Conservation (phyloP, 2,888 invertebrate species). For the Rhingia campestris region DNA sequence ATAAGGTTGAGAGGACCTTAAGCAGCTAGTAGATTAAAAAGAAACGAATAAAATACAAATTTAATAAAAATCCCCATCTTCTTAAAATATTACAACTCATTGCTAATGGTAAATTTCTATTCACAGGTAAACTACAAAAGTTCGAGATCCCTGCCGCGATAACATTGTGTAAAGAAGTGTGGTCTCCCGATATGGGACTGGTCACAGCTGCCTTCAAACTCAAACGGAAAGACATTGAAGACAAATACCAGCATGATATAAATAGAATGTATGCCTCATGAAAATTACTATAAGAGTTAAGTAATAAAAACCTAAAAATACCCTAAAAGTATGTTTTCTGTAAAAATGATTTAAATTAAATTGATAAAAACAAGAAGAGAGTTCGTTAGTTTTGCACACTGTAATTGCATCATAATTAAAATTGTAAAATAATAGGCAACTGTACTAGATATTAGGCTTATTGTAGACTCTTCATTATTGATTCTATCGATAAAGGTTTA, state of each 20-base stretch:
- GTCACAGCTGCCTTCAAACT: conserved; percentile 99
- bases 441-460: too few relatives aligned
- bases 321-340: conserved; percentile 20
- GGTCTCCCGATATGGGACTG: conserved; percentile 98
- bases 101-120: not conserved
- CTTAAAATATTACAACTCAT: too few relatives aligned
- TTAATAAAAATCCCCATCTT: too few relatives aligned
- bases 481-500: too few relatives aligned
- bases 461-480: too few relatives aligned
- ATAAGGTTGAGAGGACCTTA: too few relatives aligned
- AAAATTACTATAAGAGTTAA: conserved; percentile 82
- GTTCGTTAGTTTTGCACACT: not conserved
- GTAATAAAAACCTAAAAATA: conserved; percentile 57
- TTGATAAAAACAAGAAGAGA: not conserved
- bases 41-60: too few relatives aligned
- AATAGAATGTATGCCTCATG: conserved; percentile 97
- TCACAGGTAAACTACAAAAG: conserved; percentile 92
- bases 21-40: too few relatives aligned
- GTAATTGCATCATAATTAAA: too few relatives aligned
- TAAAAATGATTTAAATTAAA: conserved; percentile 1
- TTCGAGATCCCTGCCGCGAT: conserved; percentile 96
- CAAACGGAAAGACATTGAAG: conserved; percentile 97
- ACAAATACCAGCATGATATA: conserved; percentile 95
- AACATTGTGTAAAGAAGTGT: conserved; percentile 94
- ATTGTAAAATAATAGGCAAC: too few relatives aligned